Evolutionary conservation across 2,888 invertebrate genomes (phyloP).

Genomic region (Lepidochrysops patricia): DNA sequence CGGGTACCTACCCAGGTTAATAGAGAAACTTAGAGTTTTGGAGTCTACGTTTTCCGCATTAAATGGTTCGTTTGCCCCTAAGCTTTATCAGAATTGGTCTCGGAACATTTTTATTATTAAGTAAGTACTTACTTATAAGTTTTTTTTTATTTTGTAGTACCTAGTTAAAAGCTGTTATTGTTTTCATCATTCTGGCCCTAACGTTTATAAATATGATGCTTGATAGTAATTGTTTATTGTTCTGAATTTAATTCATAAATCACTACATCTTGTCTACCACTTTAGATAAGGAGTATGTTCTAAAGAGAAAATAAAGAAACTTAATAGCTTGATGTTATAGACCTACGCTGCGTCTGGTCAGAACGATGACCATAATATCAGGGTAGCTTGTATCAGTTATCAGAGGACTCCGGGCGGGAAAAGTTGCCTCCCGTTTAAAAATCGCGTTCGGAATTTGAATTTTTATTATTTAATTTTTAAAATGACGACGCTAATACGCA

Average conservation of each 20-base stretch:
- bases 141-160: too few species aligned
- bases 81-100: too few species aligned
- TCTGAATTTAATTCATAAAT: not conserved
- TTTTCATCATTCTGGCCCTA: too few species aligned
- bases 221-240: not conserved
- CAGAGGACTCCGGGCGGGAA: slow-evolving; percentile 41
- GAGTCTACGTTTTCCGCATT: too few species aligned
- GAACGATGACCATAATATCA: not conserved
- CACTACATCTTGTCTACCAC: not conserved
- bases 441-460: slow-evolving; percentile 14
- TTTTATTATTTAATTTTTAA: slow-evolving; percentile 18
- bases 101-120: too few species aligned
- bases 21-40: too few species aligned
- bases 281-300: not conserved
- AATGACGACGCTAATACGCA: slow-evolving; percentile 77
- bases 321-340: not conserved
- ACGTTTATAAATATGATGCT: too few species aligned
- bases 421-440: slow-evolving; percentile 32
- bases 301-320: slow-evolving; percentile 1
- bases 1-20: too few species aligned
- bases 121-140: too few species aligned
- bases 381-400: slow-evolving; percentile 30
- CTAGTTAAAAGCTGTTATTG: not conserved
- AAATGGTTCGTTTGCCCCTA: too few species aligned
- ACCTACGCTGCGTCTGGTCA: not conserved